These are phyloP conservation scores for Petrolisthes manimaculis DNA, from an alignment of 2,888 invertebrate genomes.

Conservation along the genomic window DNA sequence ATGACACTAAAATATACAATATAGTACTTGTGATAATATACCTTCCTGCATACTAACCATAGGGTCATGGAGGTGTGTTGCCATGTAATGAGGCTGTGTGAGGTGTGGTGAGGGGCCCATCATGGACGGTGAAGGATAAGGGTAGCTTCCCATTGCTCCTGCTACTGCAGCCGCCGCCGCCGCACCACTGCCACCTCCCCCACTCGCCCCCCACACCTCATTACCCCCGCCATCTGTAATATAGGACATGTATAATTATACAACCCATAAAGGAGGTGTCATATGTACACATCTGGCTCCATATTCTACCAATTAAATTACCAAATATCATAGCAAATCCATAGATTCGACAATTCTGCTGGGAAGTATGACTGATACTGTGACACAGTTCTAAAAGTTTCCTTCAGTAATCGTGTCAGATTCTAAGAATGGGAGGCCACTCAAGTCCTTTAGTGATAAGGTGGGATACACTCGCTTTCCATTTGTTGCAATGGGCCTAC, in stretches of 20 bases:
- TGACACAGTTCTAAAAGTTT: too few relatives aligned
- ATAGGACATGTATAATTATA: background rate
- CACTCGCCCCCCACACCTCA: conserved; percentile 54
- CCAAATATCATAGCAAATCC: background rate
- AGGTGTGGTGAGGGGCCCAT: conserved; percentile 63
- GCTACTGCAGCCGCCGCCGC: conserved; percentile 54
- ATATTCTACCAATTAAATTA: background rate
- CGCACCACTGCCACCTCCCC: conserved; percentile 42
- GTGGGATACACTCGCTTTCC: too few relatives aligned
- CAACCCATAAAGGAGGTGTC: background rate
- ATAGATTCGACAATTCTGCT: too few relatives aligned
- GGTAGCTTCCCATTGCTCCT: conserved; percentile 57
- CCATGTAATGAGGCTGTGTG: conserved; percentile 58
- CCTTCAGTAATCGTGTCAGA: too few relatives aligned
- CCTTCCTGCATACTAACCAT: conserved; percentile 56
- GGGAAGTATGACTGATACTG: too few relatives aligned
- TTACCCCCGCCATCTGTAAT: conserved; percentile 31
- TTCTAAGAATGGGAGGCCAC: too few relatives aligned
- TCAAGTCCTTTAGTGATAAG: too few relatives aligned
- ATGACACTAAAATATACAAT: too few relatives aligned
- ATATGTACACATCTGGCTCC: background rate
- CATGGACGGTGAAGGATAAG: conserved; percentile 62
- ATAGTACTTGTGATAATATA: background rate
- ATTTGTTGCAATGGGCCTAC: too few relatives aligned
- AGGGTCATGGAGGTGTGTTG: conserved; percentile 62